phyloP scores from a whole-genome alignment of 1,140 invertebrate genomes.

The Batillaria attramentaria region DNA sequence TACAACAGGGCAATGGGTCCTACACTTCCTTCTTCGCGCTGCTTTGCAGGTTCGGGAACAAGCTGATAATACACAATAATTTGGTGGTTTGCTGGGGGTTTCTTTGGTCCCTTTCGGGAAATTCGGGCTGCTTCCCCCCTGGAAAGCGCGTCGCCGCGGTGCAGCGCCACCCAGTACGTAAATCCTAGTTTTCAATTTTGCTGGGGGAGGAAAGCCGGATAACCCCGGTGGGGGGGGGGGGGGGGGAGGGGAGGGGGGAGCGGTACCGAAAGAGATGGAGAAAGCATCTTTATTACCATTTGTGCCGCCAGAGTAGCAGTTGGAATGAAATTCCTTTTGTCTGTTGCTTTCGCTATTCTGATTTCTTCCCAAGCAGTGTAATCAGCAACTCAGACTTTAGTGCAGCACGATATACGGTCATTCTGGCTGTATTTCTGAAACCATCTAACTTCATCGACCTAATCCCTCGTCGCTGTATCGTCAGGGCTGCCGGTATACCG shows the following conservation, averaged over 20 bases:
- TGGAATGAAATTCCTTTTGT: neutral
- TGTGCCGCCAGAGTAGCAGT: neutral
- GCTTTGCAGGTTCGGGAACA: constrained; percentile 49
- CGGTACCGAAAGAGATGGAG: neutral
- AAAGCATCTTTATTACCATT: neutral
- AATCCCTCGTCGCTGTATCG: neutral
- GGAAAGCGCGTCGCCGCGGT: too few relatives aligned
- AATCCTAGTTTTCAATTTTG: too few relatives aligned
- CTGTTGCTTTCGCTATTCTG: neutral
- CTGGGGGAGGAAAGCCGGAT: too few relatives aligned
- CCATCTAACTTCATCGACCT: too few relatives aligned
- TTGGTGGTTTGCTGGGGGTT: neutral
- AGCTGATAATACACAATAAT: too few relatives aligned
- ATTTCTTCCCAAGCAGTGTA: neutral
- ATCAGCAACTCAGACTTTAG: too few relatives aligned
- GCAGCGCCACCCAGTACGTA: too few relatives aligned
- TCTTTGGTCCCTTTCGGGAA: neutral
- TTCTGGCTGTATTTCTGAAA: too few relatives aligned
- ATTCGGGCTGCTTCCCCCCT: too few relatives aligned
- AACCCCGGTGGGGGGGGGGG: too few relatives aligned
- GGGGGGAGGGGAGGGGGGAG: neutral
- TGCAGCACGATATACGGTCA: too few relatives aligned
- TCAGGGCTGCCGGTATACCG: constrained; percentile 78
- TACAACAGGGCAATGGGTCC: constrained; percentile 41
- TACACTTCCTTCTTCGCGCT: constrained; percentile 48